phyloP scores from a whole-genome alignment of 1,140 invertebrate species.

The Nomia melanderi region DNA sequence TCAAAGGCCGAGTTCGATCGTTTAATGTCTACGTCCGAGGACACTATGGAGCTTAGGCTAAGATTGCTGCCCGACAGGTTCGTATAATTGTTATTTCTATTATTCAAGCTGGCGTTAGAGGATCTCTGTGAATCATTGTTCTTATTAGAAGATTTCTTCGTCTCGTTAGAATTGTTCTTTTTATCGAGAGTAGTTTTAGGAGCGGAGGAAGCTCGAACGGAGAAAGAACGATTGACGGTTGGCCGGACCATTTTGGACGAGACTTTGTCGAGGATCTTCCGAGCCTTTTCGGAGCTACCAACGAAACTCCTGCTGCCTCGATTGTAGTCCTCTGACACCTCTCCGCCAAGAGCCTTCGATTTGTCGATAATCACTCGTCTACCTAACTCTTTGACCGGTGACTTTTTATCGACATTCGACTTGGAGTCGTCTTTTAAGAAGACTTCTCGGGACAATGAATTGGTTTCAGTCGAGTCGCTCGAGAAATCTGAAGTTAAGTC shows the following conservation, averaged over 20 bases:
- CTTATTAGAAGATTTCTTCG: slow-evolving; percentile 20
- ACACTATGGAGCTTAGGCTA: slow-evolving; percentile 78
- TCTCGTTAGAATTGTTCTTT: slow-evolving; percentile 32
- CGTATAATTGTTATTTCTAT: slow-evolving; percentile 59
- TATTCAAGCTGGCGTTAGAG: slow-evolving; percentile 36
- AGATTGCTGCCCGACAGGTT: slow-evolving; percentile 76
- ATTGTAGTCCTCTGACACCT: slow-evolving; percentile 32
- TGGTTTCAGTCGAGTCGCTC: slow-evolving; percentile 75
- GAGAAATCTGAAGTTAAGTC: slow-evolving; percentile 72
- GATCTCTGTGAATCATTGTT: slow-evolving; percentile 30
- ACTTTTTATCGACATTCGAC: slow-evolving; percentile 6
- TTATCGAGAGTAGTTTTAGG: slow-evolving; percentile 61
- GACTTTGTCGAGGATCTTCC: slow-evolving; percentile 57
- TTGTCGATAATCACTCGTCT: slow-evolving; percentile 74
- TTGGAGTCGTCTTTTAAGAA: slow-evolving; percentile 32
- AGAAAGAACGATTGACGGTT: slow-evolving; percentile 56
- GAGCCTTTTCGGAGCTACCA: slow-evolving; percentile 41
- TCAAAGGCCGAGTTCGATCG: slow-evolving; percentile 78
- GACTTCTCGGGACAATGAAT: slow-evolving; percentile 66
- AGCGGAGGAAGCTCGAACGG: slow-evolving; percentile 64
- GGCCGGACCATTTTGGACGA: slow-evolving; percentile 48
- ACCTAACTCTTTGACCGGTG: slow-evolving; percentile 59
- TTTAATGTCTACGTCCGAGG: slow-evolving; percentile 71
- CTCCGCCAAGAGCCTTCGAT: slow-evolving; percentile 67
- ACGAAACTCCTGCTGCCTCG: slow-evolving; percentile 28